Base-by-base conservation (phyloP, 1,140 invertebrate genomes). In the Drosophila pachea region DNA sequence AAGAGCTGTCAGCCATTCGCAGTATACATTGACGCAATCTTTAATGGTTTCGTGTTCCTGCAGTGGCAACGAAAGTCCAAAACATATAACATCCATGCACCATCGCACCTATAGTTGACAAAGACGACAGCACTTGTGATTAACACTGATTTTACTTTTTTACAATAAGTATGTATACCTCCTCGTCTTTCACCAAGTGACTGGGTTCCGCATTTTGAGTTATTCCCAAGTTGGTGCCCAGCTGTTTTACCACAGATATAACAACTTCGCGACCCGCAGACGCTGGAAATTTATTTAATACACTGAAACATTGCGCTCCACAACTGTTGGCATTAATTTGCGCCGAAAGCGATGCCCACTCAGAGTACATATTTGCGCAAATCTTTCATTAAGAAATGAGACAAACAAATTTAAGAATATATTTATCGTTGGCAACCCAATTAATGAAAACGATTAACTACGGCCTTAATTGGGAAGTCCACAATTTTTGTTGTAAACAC, bases 21-120 rank as follows among this genome's bases (percentile, higher is more conserved):
- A 99, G 88, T 99, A 99, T 22, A 99, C 94, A 90, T 96, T 96
- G 7, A 99, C 97, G 90, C 97, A 99, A 90, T 99, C 97, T 71
- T 97, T 94, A 42, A 99, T 95, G 0, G 96, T 96, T 74, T 99
- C 97, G 89, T 98, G 96, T 89, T 99, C 97, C 36, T 93, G 91
- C 8, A 99, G 88, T 0, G 97, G 97, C 35, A 99, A 90, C 35
- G 95, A 96, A 0, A 99, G 91, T 0, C 98, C 97, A 91, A 94
- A 98, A 81, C 97, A 96, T 16, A 99, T 94, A 6, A 98, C 96
- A 42, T 88, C 87, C 88, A 89, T 89, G 61, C 88, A 89, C 88
- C 88, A 89, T 65, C 84, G 76, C 1, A 89, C 88, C 88, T 89
- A 38, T 40, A 4, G 4, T 14, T n/a, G 32, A 22, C 22, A 22